These are phyloP conservation scores for Scolopax mira DNA, from an alignment of 2,113 vertebrate species.

Conservation along the genomic window DNA sequence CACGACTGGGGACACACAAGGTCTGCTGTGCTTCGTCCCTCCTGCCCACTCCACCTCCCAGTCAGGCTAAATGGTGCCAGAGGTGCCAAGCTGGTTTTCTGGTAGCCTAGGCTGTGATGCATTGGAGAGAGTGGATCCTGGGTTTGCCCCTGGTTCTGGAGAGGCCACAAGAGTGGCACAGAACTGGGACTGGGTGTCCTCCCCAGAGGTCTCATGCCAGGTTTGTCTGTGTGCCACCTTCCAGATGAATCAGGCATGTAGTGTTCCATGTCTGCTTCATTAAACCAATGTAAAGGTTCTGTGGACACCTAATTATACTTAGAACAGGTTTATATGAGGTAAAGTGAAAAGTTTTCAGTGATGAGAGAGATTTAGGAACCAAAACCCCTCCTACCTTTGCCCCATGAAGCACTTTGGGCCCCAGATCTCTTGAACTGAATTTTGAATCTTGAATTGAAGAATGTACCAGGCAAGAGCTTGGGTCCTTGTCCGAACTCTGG, in stretches of 20 bases:
- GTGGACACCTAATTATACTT: background rate
- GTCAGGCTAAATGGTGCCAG: background rate
- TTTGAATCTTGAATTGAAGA: too few relatives aligned
- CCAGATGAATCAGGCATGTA: background rate
- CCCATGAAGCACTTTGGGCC: background rate
- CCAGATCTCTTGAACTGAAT: background rate
- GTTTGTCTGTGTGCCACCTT: background rate
- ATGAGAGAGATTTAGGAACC: background rate
- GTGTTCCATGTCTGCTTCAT: background rate
- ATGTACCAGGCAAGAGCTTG: accelerated
- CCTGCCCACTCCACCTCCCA: background rate
- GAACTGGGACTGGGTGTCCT: background rate
- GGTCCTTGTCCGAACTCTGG: background rate
- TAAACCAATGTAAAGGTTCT: background rate
- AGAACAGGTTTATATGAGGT: background rate
- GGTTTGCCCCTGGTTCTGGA: background rate
- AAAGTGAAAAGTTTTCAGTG: background rate
- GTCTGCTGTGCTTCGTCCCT: background rate
- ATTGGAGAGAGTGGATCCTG: background rate
- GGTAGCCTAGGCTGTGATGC: background rate
- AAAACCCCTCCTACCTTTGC: background rate
- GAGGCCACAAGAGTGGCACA: background rate
- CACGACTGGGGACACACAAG: accelerated
- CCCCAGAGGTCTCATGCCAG: background rate
- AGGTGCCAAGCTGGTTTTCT: background rate